Evolutionary conservation across 1,140 invertebrate species (phyloP), one percentile per base, ranked within the genome.

Genomic region (Bathynomus jamesi): DNA sequence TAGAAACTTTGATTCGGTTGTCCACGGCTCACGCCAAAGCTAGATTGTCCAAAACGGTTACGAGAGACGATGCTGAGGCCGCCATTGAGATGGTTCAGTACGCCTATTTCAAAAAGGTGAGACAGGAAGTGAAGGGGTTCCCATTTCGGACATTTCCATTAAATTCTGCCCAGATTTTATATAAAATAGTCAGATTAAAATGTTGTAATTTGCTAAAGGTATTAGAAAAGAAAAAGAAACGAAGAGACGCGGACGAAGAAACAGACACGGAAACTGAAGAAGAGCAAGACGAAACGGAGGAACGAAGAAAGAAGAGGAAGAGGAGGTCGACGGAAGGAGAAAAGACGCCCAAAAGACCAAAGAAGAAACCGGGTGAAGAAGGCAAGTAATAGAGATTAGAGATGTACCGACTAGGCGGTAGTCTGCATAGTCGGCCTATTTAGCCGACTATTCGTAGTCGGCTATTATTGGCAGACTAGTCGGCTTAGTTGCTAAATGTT

Each of bases 11-110:
- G 76, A 99, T 99, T 81, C 95, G 98, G 82, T 84, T 99, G 67
- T 86, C 96, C 0, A 99, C 96, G 0, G 96, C 98, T n/a, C 96
- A 99, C 85, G 97, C 98, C 4, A 97, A 98, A 81, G 90, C 92
- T 28, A 86, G 97, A 46, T 86, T 99, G 69, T 94, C 93, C 30
- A 91, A 90, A 76, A 87, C 85, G 17, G 89, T 99, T 2, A 89
- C 89, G 11, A 83, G 86, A 0, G 86, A 90, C 28, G 98, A 99
- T 85, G 96, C 96, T 0, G 83, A 90, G 69, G 88, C 90, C 40
- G 96, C 97, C 21, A 96, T 98, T 76, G 92, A 99, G 79, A 84
- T 99, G 0, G 90, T 99, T n/a, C 91, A 99, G 76, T 99, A 88
- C 83, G 96, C 97, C 0, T 96, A 94, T 82, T 99, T 99, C 83